Evolutionary conservation across 35 echinoderm and acorn worm genomes (phyloP).

Genomic region (Eucidaris tribuloides): DNA sequence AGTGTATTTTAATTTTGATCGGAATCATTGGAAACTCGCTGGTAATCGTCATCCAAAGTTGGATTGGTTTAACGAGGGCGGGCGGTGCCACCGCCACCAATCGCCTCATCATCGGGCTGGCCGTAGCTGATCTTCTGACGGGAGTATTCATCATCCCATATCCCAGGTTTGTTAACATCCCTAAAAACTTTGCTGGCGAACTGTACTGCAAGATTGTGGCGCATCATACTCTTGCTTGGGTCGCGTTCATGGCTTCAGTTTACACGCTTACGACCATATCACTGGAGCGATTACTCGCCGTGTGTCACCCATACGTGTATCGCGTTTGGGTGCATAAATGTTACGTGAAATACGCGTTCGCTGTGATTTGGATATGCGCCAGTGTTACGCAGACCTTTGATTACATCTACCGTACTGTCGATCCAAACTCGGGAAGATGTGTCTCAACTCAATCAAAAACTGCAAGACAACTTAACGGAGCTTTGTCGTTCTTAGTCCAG

Average conservation of each 20-base stretch:
- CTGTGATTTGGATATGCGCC: neutral
- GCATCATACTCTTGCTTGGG: neutral
- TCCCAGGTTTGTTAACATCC: neutral
- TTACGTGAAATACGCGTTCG: neutral
- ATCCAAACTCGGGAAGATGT: no score
- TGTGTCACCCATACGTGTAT: neutral
- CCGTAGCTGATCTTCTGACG: neutral
- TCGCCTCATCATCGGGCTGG: slow-evolving; percentile 13
- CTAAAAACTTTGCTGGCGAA: neutral
- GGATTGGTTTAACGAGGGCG: neutral
- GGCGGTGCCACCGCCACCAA: neutral
- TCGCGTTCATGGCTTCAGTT: neutral
- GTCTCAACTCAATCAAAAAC: no score
- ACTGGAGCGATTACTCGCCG: neutral
- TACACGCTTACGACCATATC: slow-evolving; percentile 5
- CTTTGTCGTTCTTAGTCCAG: no score
- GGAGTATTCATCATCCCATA: neutral
- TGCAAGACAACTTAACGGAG: no score
- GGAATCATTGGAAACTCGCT: neutral
- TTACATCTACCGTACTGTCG: no score
- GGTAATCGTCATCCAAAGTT: slow-evolving; percentile 7
- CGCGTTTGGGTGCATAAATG: neutral
- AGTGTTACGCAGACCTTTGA: no score
- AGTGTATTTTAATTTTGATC: neutral
- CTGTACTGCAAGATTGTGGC: neutral